phyloP scores from a whole-genome alignment of 2,797 vertebrate species.

The Macroramphosus scolopax region DNA sequence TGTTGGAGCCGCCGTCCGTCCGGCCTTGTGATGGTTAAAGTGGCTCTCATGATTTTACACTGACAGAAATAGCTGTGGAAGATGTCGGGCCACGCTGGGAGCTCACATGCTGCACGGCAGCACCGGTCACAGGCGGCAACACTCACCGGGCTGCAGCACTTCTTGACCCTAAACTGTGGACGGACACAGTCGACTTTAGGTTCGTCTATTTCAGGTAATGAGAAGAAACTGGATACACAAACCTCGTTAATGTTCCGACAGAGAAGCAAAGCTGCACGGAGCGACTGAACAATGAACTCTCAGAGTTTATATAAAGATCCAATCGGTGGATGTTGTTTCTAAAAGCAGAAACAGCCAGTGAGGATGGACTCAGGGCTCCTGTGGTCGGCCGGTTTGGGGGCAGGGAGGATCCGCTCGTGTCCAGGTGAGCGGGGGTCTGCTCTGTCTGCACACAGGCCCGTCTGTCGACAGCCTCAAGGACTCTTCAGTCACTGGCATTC shows the following conservation, averaged over 20 bases:
- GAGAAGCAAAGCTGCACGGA: slow-evolving; percentile 11
- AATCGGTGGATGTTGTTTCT: slow-evolving; percentile 18
- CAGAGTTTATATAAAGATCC: not conserved
- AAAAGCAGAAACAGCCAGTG: slow-evolving; percentile 15
- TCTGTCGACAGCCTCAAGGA: slow-evolving; percentile 67
- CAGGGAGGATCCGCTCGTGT: slow-evolving; percentile 21
- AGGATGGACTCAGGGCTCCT: slow-evolving; percentile 18
- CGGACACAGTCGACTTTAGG: too few relatives aligned
- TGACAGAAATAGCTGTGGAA: slow-evolving; percentile 59
- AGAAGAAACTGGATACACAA: slow-evolving; percentile 35
- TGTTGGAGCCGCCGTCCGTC: slow-evolving; percentile 24
- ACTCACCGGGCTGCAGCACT: slow-evolving; percentile 38
- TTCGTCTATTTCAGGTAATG: slow-evolving; percentile 43
- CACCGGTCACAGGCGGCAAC: slow-evolving; percentile 29
- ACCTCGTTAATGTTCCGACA: slow-evolving; percentile 24
- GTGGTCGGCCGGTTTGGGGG: slow-evolving; percentile 26
- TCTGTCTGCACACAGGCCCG: slow-evolving; percentile 43
- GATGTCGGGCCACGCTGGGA: slow-evolving; percentile 39
- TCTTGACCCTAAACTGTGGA: slow-evolving; percentile 41
- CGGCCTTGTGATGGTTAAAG: slow-evolving; percentile 54
- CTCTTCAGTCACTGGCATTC: slow-evolving; percentile 65
- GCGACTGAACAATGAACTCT: slow-evolving; percentile 12
- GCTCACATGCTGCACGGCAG: slow-evolving; percentile 58
- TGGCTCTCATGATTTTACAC: slow-evolving; percentile 60
- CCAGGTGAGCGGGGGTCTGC: slow-evolving; percentile 54